Base-by-base conservation (phyloP, 2,888 invertebrate species). In the Lepidocyrtinus sp. region DNA sequence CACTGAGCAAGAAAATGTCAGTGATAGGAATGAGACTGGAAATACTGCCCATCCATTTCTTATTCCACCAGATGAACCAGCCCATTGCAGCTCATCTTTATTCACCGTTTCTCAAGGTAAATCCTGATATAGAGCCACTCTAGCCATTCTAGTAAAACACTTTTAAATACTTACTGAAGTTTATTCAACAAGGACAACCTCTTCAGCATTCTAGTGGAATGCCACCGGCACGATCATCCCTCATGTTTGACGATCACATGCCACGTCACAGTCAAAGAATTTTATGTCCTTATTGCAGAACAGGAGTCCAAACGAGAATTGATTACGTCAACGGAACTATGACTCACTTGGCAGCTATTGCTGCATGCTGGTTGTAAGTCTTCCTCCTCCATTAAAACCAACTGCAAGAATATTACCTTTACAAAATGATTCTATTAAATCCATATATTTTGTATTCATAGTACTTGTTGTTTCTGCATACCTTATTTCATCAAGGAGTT, bases 261-360 rank as follows among this genome's bases (percentile, higher is more conserved):
- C 63, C 55, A 17, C 22, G 65, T 26, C 21, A 76, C 15, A 50
- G 64, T 17, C 65, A 71, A 17, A n/a, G 59, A 24, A 22, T 71
- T 7, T 7, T 76, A 1, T 76, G 76, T 22, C 76, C 76, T 12
- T 55, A 65, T n/a, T 76, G 76, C 55, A 64, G 27, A 2, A 17
- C 9, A 5, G 5, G 27, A 21, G 59, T 76, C 0, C 22, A 9
- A 1, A 70, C 76, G 3, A 12, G 3, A 0, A 36, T 70, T 0
- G 22, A 46, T 9, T 64, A 76, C 22, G 63, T 46, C 0, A 71
- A 50, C 65, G 76, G 76, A 17, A 63, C 61, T 9, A 2, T 71
- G 12, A 71, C 64, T 15, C 76, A 76, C 45, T 24, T 76, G 5
- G 22, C 26, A 21, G 70, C 70, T 50, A 5, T 71, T 50, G 70